Percentiles rank a stretch among this genome's conserved stretches.
phyloP scores from a whole-genome alignment of 92 coral and sea anemone species.

The Ricordea florida region DNA sequence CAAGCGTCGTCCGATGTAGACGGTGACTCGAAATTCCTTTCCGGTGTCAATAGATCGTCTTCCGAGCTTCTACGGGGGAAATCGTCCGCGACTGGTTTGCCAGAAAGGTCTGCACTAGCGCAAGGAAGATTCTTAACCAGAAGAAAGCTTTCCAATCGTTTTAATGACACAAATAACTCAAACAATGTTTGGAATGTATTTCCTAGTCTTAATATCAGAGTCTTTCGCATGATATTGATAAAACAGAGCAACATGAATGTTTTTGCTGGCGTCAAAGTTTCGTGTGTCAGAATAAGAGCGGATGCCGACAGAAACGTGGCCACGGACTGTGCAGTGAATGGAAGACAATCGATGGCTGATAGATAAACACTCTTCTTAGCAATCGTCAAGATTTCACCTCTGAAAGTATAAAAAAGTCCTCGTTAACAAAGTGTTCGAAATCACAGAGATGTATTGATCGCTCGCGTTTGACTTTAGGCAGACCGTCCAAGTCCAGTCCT shows the following conservation, averaged over 20 bases:
- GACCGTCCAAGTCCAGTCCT: background rate
- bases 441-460: background rate
- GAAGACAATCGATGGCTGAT: background rate
- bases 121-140: background rate
- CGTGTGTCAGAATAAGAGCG: background rate
- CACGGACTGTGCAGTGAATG: background rate
- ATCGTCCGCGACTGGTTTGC: background rate
- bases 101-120: background rate
- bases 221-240: background rate
- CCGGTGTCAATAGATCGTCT: background rate
- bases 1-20: background rate
- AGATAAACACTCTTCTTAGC: background rate
- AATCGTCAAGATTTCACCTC: background rate
- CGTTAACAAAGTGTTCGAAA: background rate
- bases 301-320: background rate
- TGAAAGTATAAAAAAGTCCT: background rate
- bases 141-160: background rate
- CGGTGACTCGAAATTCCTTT: background rate
- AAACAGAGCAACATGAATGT: constrained; percentile 11
- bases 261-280: background rate
- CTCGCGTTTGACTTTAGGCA: background rate
- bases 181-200: background rate
- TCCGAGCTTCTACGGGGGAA: no score
- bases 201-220: background rate
- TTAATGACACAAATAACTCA: background rate